Conservation (phyloP, 2,888 invertebrate genomes). For the Polydrusus pterygomalis region DNA sequence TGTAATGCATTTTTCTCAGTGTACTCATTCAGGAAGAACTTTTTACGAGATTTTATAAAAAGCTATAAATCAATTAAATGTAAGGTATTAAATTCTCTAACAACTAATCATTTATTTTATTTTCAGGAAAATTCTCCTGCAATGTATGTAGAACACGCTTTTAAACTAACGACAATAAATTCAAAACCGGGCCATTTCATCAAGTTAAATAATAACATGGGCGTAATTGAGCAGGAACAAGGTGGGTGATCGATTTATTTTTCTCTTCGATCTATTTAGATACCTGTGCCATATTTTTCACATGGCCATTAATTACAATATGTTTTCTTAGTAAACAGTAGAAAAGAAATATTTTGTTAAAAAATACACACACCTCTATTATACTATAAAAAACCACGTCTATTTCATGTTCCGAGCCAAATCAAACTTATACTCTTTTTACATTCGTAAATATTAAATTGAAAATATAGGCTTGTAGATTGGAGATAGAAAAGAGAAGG, state of each 20-base stretch:
- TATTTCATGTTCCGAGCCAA: too few species aligned
- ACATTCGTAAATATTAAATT: too few species aligned
- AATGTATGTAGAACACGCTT: slow-evolving; percentile 19
- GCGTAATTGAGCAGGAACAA: slow-evolving; percentile 6
- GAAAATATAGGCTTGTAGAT: too few species aligned
- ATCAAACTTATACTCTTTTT: too few species aligned
- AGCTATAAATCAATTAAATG: too few species aligned
- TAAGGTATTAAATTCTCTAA: too few species aligned
- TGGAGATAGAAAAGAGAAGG: too few species aligned
- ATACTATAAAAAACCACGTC: too few species aligned
- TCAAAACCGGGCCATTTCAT: slow-evolving; percentile 24
- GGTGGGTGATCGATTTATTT: slow-evolving; percentile 8
- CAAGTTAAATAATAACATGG: slow-evolving; percentile 24
- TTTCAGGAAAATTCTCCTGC: neutral
- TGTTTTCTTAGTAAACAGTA: neutral
- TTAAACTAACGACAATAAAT: slow-evolving; percentile 27
- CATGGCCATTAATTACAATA: neutral
- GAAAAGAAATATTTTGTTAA: neutral
- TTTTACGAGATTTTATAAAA: too few species aligned
- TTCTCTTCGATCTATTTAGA: neutral
- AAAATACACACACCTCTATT: neutral
- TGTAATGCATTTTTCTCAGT: too few species aligned
- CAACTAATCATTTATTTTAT: neutral
- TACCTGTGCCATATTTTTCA: neutral
- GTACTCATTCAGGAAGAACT: too few species aligned